These are phyloP conservation scores for Acrobasis consociella DNA, from an alignment of 2,888 invertebrate species.

Conservation along the genomic window DNA sequence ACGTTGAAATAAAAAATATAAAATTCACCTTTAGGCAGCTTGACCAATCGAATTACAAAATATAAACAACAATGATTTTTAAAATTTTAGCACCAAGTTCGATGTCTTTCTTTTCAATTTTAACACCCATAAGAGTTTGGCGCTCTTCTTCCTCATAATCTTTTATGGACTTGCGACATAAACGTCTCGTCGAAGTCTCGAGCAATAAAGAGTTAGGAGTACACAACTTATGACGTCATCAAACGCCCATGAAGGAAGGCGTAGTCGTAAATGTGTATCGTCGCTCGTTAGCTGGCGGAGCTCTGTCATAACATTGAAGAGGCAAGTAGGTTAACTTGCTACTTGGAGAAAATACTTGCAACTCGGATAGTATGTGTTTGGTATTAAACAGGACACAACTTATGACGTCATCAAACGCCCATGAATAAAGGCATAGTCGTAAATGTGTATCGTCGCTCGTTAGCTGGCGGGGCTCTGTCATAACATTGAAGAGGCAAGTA, in stretches of 20 bases:
- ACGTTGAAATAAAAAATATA: no score
- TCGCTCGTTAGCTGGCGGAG: slow-evolving; percentile 27
- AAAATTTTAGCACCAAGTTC: no score
- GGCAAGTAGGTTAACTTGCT: slow-evolving; percentile 4
- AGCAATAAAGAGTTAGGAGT: background rate
- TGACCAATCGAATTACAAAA: no score
- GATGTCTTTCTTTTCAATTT: no score
- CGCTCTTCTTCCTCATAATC: background rate
- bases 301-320: slow-evolving; percentile 10
- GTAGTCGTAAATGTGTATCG: no score
- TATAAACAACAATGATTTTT: no score
- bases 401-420: slow-evolving; percentile 32
- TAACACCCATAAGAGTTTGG: no score
- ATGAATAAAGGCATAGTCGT: slow-evolving; percentile 31
- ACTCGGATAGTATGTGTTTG: background rate
- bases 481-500: slow-evolving; percentile 9
- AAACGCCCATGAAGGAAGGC: no score
- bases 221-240: no score
- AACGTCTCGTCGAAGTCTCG: slow-evolving; percentile 10
- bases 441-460: slow-evolving; percentile 31
- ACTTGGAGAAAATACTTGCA: background rate
- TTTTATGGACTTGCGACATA: slow-evolving; percentile 15
- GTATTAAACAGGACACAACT: background rate
- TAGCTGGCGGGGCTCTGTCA: slow-evolving; percentile 21
- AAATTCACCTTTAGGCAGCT: no score